Percentiles rank a stretch among this genome's conserved stretches.
Conservation (phyloP, 2,113 vertebrate species). For the Phocoena sinus region DNA sequence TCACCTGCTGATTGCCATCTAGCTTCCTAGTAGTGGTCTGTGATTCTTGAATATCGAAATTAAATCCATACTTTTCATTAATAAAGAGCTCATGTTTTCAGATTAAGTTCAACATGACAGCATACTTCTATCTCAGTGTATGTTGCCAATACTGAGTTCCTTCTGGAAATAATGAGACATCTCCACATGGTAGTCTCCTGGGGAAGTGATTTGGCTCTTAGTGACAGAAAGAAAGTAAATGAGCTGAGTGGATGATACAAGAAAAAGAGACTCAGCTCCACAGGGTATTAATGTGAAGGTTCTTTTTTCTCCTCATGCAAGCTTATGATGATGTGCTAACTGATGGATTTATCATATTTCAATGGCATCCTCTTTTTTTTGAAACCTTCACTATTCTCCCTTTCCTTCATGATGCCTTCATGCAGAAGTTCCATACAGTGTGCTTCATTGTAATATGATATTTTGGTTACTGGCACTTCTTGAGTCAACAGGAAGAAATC, state of each 20-base stretch:
- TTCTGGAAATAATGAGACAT: slow-evolving; percentile 8
- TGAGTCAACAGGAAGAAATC: neutral
- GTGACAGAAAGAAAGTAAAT: neutral
- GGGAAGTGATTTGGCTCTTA: neutral
- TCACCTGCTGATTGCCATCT: neutral
- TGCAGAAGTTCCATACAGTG: neutral
- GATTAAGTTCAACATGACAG: neutral
- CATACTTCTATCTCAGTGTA: neutral
- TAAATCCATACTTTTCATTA: neutral
- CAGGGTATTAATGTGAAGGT: neutral
- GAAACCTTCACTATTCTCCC: neutral
- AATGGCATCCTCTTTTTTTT: neutral
- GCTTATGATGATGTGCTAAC: neutral
- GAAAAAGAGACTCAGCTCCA: neutral
- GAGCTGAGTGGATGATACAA: neutral
- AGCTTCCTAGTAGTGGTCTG: neutral
- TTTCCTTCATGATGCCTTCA: neutral
- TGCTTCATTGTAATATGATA: neutral
- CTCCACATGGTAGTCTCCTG: neutral
- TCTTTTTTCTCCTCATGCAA: neutral
- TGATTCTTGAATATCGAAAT: neutral
- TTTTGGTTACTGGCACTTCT: neutral
- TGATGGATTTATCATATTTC: neutral
- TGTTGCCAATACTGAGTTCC: neutral
- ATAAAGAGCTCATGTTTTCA: neutral